Evolutionary conservation across 2,888 invertebrate species (phyloP).

Genomic region (Priocnemis perturbator): DNA sequence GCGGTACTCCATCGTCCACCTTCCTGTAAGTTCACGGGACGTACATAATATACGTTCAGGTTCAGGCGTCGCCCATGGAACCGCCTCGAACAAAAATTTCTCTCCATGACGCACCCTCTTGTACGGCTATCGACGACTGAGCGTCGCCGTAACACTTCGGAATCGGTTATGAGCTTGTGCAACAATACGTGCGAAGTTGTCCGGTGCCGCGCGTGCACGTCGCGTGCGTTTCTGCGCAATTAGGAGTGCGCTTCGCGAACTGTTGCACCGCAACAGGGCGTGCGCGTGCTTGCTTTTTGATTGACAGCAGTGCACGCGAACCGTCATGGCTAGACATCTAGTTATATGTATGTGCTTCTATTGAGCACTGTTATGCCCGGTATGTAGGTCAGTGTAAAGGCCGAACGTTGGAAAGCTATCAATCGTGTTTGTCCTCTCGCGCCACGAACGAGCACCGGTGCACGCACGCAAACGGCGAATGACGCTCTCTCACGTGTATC

Average conservation of each 20-base stretch:
- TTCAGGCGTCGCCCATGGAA: no score
- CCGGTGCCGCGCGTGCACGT: background rate
- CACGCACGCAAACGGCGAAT: conserved; percentile 6
- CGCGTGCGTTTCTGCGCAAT: background rate
- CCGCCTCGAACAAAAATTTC: no score
- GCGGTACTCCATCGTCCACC: no score
- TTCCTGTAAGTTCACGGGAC: no score
- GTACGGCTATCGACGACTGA: background rate
- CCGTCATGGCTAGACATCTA: background rate
- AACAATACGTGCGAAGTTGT: background rate
- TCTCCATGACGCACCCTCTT: no score
- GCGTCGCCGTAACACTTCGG: background rate
- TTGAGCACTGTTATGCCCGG: conserved; percentile 54
- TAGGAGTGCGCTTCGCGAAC: no score
- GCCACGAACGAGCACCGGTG: conserved; percentile 12
- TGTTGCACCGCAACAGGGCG: no score
- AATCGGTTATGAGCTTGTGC: conserved; percentile 15
- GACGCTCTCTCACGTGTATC: background rate
- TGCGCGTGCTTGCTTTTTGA: no score
- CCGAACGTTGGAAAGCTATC: conserved; percentile 69
- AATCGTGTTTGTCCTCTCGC: conserved; percentile 27
- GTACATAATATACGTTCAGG: no score
- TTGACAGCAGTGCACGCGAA: background rate
- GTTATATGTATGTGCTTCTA: background rate
- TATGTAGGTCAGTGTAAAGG: conserved; percentile 74